These are phyloP conservation scores for Pseudomyrmex pallidus DNA, from an alignment of 1,140 invertebrate species.

Conservation along the genomic window DNA sequence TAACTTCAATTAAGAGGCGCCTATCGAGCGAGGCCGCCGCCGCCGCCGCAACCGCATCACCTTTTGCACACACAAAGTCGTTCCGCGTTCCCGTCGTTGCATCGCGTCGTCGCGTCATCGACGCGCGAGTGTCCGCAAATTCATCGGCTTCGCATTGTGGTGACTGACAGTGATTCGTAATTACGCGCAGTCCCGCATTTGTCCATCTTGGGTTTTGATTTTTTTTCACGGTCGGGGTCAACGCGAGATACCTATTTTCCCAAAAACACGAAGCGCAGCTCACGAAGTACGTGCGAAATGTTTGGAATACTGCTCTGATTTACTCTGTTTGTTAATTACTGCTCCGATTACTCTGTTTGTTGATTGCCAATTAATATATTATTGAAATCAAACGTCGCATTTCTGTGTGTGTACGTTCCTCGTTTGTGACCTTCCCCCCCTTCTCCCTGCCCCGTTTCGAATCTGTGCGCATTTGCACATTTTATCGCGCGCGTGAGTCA, in stretches of 20 bases:
- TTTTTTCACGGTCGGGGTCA: too few species aligned
- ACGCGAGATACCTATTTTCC: too few species aligned
- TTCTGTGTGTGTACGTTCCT: background rate
- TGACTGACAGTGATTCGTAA: background rate
- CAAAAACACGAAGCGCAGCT: too few species aligned
- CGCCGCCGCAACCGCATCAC: background rate
- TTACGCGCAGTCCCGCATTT: background rate
- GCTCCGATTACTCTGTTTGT: too few species aligned
- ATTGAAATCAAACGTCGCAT: too few species aligned
- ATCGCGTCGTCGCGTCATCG: background rate
- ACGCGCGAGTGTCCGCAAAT: background rate
- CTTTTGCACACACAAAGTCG: background rate
- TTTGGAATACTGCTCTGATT: too few species aligned
- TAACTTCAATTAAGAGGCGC: conserved; percentile 41
- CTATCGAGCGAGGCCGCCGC: conserved; percentile 49
- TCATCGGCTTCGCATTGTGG: too few species aligned
- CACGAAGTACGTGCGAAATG: too few species aligned
- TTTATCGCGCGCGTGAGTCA: conserved; percentile 10
- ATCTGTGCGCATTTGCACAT: conserved; percentile 1
- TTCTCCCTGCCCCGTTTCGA: background rate
- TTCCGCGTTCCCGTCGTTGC: background rate
- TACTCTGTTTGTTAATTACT: too few species aligned
- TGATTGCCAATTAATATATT: background rate
- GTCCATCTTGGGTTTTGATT: background rate
- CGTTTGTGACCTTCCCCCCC: too few species aligned